A percentile compares a stretch with the other conserved stretches of the same genome.
Evolutionary conservation across 2,888 invertebrate genomes (phyloP).

Genomic region (Amblyteles armatorius): DNA sequence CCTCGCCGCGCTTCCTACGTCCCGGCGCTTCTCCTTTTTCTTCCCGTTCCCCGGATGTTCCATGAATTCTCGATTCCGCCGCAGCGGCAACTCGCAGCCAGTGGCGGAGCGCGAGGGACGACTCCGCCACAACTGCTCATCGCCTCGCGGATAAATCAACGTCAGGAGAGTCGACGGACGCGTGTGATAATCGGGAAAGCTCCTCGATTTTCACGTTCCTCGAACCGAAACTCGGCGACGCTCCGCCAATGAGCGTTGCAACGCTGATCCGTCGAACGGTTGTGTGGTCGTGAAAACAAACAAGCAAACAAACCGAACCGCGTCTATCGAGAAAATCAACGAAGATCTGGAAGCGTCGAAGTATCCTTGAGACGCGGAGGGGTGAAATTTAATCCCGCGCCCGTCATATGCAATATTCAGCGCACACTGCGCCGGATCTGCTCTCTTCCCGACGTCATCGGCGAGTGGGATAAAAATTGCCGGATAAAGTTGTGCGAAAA

Average conservation of each 20-base stretch:
- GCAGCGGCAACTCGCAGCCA: background rate
- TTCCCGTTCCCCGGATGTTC: constrained; percentile 25
- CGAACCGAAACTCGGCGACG: constrained; percentile 4
- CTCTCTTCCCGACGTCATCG: constrained; percentile 31
- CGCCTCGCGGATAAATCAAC: constrained; percentile 32
- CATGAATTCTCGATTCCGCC: constrained; percentile 48
- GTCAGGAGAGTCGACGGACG: constrained; percentile 29
- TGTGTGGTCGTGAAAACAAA: background rate
- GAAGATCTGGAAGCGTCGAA: background rate
- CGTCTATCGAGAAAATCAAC: constrained; percentile 2
- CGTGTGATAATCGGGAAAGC: constrained; percentile 35
- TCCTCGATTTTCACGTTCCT: constrained; percentile 1
- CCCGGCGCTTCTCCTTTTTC: constrained; percentile 13
- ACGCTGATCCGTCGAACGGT: background rate
- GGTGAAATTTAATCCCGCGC: constrained; percentile 28
- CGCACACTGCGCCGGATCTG: background rate
- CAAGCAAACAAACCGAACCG: background rate
- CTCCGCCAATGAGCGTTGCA: background rate
- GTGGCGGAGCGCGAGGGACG: background rate
- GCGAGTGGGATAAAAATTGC: constrained; percentile 24
- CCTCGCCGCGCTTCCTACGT: constrained; percentile 19
- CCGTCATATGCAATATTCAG: constrained; percentile 17
- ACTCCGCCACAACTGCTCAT: background rate
- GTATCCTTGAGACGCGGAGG: background rate
- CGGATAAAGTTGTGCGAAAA: constrained; percentile 6